A percentile compares a stretch with the other conserved stretches of the same genome.
Conservation (phyloP, 2,888 invertebrate species). For the Tetheella fluctuosa region DNA sequence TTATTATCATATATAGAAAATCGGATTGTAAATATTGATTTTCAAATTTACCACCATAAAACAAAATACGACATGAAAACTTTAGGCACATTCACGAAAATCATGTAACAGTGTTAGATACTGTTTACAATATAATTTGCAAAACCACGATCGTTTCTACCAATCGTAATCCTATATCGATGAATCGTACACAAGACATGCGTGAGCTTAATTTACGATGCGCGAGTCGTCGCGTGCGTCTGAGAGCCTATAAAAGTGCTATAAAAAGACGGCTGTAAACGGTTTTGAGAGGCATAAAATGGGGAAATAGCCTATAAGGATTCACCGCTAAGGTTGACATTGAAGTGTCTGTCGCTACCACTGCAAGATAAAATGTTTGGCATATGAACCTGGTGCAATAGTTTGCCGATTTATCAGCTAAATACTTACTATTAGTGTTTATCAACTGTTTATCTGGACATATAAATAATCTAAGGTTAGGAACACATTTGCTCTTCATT, state of each 20-base stretch:
- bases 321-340: not conserved
- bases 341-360: not conserved
- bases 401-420: not conserved
- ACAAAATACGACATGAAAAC: no score
- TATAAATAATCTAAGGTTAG: no score
- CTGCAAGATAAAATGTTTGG: not conserved
- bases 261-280: conserved; percentile 34
- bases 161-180: conserved; percentile 23
- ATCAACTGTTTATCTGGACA: no score
- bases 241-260: conserved; percentile 35
- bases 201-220: conserved; percentile 29
- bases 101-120: no score
- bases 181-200: conserved; percentile 20
- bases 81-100: no score
- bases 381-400: no score
- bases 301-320: not conserved
- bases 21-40: no score
- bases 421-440: no score
- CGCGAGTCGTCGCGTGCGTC: conserved; percentile 32
- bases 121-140: no score
- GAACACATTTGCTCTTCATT: no score
- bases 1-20: no score
- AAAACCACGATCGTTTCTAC: not conserved
- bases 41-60: no score
- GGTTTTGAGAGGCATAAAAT: conserved; percentile 13